These are phyloP conservation scores for Nemotelus pantherinus DNA, from an alignment of 2,888 invertebrate species.

Conservation along the genomic window DNA sequence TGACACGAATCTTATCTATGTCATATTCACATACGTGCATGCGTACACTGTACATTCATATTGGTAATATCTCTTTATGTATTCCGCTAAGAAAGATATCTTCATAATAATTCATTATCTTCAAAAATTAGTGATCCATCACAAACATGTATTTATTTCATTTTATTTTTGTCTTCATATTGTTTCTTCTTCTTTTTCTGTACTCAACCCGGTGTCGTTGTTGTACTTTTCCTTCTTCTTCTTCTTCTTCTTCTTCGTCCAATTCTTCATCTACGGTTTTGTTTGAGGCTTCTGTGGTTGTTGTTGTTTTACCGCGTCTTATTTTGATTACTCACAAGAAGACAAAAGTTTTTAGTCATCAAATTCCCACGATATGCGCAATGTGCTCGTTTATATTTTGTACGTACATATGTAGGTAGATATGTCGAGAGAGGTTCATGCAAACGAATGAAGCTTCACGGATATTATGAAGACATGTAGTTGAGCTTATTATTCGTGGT, in stretches of 20 bases:
- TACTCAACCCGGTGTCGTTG: neutral
- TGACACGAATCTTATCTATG: too few relatives aligned
- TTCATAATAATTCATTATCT: constrained; percentile 37
- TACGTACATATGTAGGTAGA: neutral
- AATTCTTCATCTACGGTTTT: neutral
- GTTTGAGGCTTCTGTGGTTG: neutral
- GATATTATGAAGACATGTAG: neutral
- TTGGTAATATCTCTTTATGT: neutral
- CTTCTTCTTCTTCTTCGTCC: neutral
- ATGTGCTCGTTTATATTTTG: neutral
- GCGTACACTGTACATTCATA: neutral
- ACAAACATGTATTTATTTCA: constrained; percentile 32
- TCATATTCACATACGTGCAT: too few relatives aligned
- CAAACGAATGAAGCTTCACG: too few relatives aligned
- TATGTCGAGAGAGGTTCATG: too few relatives aligned
- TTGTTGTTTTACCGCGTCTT: constrained; percentile 34
- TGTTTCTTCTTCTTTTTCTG: constrained; percentile 21
- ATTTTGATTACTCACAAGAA: constrained; percentile 42
- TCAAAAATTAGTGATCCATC: constrained; percentile 43
- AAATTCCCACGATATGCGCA: constrained; percentile 41
- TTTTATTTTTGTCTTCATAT: constrained; percentile 27
- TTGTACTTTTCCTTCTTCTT: neutral
- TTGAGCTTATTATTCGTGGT: neutral
- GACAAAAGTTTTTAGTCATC: constrained; percentile 44
- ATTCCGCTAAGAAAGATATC: constrained; percentile 17